Base-by-base conservation (phyloP, 1,140 invertebrate species). In the Diabrotica virgifera region DNA sequence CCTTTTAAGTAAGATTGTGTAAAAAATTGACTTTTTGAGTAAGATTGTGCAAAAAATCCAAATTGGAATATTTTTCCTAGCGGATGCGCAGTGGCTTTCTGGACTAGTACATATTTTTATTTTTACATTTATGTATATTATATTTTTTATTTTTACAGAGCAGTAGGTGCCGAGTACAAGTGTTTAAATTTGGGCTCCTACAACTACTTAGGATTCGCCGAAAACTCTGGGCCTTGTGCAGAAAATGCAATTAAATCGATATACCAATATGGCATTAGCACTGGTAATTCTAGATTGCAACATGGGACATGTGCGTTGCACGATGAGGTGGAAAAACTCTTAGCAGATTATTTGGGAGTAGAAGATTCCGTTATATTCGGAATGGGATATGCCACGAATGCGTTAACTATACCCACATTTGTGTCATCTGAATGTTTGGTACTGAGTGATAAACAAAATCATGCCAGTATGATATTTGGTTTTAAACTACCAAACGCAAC, bases 361-460 rank as follows among this genome's bases (percentile, higher is more conserved):
- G 97, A 99, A 78, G 95, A 85, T 72, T 93, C 95, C 5, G 92
- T 99, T 64, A 93, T 95, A 9, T 95, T 97, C 80, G 95, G 94
- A 52, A 99, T 99, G 97, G 97, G 97, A 5, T 99, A 98, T 81
- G 96, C 95, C 35, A 99, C 97, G 1, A 99, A 99, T 82, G 87
- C 95, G 0, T 85, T 98, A 64, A 97, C 96, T 77, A 84, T 98
- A 68, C 95, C 96, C 0, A 89, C 88, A 11, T 80, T 99, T 5
- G 79, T 98, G 10, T 86, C 85, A 9, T 87, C 92, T 70, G 92
- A 91, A 40, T 91, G 92, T 77, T 82, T 98, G 14, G 94, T 98
- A 61, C 77, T 99, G 5, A 97, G 94, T 79, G 97, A 99, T 82
- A 94, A 96, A 78, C 92, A 95, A 74, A 79, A 79, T 68, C 97